Conservation (phyloP, 2,888 invertebrate species). For the Dryomyza anilis region DNA sequence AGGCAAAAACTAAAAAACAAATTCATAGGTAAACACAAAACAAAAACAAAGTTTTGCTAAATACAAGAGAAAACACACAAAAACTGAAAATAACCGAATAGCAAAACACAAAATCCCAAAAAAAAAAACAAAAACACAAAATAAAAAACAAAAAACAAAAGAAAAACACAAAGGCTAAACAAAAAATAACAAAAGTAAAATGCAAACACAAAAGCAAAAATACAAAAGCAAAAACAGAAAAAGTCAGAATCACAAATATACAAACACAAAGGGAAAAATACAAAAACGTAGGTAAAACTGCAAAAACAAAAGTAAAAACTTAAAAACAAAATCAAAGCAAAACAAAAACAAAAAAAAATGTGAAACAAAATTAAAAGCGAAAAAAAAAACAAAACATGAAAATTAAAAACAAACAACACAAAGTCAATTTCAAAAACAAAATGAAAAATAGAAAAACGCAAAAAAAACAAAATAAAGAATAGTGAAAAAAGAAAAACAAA, state of each 20-base stretch:
- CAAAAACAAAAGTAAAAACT: background rate
- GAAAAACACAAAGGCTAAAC: background rate
- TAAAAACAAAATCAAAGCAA: background rate
- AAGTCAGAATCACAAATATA: background rate
- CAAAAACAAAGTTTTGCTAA: background rate
- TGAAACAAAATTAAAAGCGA: background rate
- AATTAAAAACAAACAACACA: background rate
- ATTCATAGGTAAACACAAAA: background rate
- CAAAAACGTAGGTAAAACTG: background rate
- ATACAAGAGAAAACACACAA: background rate
- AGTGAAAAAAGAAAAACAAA: conserved; percentile 26
- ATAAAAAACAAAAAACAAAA: background rate
- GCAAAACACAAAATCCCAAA: background rate
- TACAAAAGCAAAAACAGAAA: background rate
- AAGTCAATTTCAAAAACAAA: background rate
- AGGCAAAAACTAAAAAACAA: background rate
- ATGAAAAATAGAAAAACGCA: background rate
- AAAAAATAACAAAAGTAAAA: background rate
- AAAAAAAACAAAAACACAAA: background rate
- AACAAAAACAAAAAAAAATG: background rate
- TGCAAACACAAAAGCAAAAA: background rate
- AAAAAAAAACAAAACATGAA: background rate
- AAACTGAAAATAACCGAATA: too few relatives aligned
- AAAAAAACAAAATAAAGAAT: background rate
- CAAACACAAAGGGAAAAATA: background rate